phyloP scores from a whole-genome alignment of 1,140 invertebrate genomes.

The Sarcophaga peregrina region DNA sequence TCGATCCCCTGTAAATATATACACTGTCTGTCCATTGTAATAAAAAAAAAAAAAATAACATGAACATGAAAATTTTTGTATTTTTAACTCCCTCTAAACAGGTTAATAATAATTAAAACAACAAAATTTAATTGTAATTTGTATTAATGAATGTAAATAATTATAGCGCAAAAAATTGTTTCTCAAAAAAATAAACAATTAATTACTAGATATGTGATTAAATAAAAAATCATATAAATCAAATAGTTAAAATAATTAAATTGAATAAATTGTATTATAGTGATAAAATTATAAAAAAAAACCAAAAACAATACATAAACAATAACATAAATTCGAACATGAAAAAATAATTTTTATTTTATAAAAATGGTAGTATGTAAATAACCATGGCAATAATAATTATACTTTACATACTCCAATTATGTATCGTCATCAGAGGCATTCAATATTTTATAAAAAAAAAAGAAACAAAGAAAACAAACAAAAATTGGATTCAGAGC shows the following conservation, averaged over 20 bases:
- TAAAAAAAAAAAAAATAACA: neutral
- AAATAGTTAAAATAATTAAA: slow-evolving; percentile 25
- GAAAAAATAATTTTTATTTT: no score
- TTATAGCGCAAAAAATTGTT: neutral
- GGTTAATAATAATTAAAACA: neutral
- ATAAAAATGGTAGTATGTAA: no score
- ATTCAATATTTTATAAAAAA: no score
- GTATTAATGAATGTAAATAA: neutral
- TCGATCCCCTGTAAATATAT: neutral
- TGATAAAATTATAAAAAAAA: no score
- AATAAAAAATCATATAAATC: neutral
- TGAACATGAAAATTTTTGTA: neutral
- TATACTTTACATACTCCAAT: no score
- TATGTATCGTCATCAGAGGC: no score
- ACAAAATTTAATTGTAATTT: slow-evolving; percentile 10
- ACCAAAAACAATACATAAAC: no score
- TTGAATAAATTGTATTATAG: slow-evolving; percentile 2
- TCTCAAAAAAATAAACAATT: neutral
- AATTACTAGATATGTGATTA: neutral
- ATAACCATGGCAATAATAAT: no score
- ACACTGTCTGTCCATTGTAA: slow-evolving; percentile 1
- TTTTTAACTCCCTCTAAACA: neutral
- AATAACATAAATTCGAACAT: no score
- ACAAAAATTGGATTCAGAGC: no score
- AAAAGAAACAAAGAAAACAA: no score